Evolutionary conservation across 2,797 vertebrate species (phyloP).

Genomic region (Adrianichthys oophorus): DNA sequence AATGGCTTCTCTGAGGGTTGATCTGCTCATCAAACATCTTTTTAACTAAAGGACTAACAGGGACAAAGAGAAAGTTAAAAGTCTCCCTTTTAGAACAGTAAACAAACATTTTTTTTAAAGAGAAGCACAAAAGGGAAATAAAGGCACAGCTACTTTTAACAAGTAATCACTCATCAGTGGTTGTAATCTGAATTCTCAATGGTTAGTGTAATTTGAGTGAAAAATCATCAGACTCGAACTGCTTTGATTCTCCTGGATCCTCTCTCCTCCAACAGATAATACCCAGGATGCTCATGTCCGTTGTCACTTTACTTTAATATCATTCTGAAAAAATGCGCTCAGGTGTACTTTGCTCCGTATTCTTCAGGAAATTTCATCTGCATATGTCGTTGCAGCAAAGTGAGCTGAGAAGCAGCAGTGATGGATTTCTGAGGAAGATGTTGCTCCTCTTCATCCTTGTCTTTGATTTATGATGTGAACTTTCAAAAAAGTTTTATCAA

Average conservation of each 20-base stretch:
- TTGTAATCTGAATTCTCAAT: too few relatives aligned
- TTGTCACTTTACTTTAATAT: slow-evolving; percentile 46
- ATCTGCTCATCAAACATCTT: too few relatives aligned
- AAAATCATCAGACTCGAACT: slow-evolving; percentile 20
- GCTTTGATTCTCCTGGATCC: not conserved
- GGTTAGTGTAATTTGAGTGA: slow-evolving; percentile 26
- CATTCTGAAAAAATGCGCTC: slow-evolving; percentile 28
- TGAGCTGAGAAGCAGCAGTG: slow-evolving; percentile 24
- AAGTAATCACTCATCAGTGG: too few relatives aligned
- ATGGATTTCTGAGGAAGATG: slow-evolving; percentile 12
- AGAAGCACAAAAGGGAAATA: too few relatives aligned
- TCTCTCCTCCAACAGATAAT: slow-evolving; percentile 33
- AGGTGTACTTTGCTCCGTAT: slow-evolving; percentile 19
- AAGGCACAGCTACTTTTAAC: too few relatives aligned
- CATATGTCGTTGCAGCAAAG: slow-evolving; percentile 36
- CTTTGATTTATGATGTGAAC: too few relatives aligned
- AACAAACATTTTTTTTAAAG: too few relatives aligned
- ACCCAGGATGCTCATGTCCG: slow-evolving; percentile 13
- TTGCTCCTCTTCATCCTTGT: not conserved
- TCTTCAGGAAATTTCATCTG: slow-evolving; percentile 37
- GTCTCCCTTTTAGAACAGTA: too few relatives aligned
- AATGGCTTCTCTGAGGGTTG: too few relatives aligned
- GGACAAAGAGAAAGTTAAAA: too few relatives aligned
- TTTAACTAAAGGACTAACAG: too few relatives aligned
- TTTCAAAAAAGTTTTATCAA: too few relatives aligned